Base-by-base conservation (phyloP, 2,797 vertebrate species). In the Spondyliosoma cantharus region DNA sequence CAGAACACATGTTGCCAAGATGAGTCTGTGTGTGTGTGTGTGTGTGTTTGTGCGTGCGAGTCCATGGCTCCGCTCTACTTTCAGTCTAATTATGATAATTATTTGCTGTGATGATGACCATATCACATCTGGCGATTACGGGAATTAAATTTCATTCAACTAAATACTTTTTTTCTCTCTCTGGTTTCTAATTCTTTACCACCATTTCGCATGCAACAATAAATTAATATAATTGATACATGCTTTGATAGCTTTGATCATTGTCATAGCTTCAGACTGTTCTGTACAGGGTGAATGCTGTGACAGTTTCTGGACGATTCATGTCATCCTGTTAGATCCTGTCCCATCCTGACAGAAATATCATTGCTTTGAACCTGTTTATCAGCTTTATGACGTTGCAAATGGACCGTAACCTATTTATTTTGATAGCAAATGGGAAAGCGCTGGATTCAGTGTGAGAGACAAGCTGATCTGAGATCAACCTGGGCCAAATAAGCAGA, bases 81-180 rank as follows among this genome's bases (percentile, higher is more conserved):
- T 84, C 49, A 90, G 76, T 91, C 82, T 89, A 93, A 94, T 95
- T 90, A 91, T 91, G 71, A 81, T 93, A 88, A 94, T 93, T 93
- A 93, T 92, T 91, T 83, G 85, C 45, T 57, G 82, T 83, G 81
- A 86, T 90, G 85, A 88, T 78, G 82, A 87, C 53, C 60, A 65
- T 81, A 81, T 86, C 91, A 93, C 92, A 94, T 94, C 94, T 94
- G 93, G 90, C 91, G 82, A 68, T 90, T 87, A 88, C 71, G 70
- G 82, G 79, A 92, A 94, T 94, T 92, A 87, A 87, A 91, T 90
- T 90, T 93, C 71, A 93, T 93, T 93, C 82, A 91, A 76, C 82
- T 86, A 74, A 88, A 90, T 74, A 81, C 24, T 80, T 76, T 68
- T 27, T 67, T 29, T 20, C 32, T 43, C 49, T 24, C 37, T 61